Evolutionary conservation across 1,140 invertebrate species (phyloP).

Genomic region (Neotoxoptera formosana): DNA sequence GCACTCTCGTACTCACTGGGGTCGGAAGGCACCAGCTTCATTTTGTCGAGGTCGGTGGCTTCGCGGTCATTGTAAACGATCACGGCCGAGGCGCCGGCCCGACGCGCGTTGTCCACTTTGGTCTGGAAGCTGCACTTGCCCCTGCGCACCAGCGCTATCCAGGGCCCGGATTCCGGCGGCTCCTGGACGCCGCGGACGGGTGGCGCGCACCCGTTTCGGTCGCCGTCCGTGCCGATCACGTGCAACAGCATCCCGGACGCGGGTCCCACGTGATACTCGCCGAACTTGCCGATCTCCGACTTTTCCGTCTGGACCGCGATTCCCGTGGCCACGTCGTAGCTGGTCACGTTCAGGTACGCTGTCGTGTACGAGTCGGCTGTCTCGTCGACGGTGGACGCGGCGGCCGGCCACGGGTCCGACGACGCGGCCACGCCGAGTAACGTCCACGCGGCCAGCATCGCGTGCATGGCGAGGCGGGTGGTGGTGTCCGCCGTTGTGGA

Average conservation of each 20-base stretch:
- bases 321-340: constrained; percentile 62
- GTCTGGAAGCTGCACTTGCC: constrained; percentile 79
- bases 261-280: constrained; percentile 70
- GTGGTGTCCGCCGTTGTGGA: constrained; percentile 6
- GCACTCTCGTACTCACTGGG: constrained; percentile 57
- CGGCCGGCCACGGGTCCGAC: not conserved
- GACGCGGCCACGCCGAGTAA: constrained; percentile 31
- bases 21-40: constrained; percentile 69
- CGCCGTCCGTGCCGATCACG: constrained; percentile 66
- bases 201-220: constrained; percentile 74
- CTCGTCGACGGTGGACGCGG: constrained; percentile 48
- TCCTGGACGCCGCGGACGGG: constrained; percentile 62
- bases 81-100: constrained; percentile 74
- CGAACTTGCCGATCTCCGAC: constrained; percentile 74
- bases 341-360: constrained; percentile 64
- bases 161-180: constrained; percentile 66
- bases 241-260: constrained; percentile 71
- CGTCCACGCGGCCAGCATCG: constrained; percentile 43
- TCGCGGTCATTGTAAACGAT: constrained; percentile 79
- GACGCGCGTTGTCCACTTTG: constrained; percentile 77
- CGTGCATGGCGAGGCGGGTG: not conserved
- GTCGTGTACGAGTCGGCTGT: constrained; percentile 62
- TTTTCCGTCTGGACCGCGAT: constrained; percentile 61
- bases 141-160: constrained; percentile 78
- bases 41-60: constrained; percentile 72